A percentile compares a stretch with the other conserved stretches of the same genome.
These are phyloP conservation scores for Diadema setosum DNA, from an alignment of 35 echinoderm and acorn worm species.

Conservation along the genomic window DNA sequence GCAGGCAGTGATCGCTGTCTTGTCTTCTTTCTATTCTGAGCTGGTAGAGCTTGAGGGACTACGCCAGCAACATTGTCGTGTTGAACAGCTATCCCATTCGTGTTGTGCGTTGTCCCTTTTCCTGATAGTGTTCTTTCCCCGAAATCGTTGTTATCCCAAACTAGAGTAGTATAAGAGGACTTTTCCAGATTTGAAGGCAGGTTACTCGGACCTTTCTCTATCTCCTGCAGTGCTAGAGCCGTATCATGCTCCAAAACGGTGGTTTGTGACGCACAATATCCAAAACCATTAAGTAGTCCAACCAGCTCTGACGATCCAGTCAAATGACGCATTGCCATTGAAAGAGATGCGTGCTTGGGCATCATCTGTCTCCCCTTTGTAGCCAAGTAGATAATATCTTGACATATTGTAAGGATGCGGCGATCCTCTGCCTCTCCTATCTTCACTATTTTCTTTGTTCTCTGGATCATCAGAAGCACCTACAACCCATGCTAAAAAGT, in stretches of 20 bases:
- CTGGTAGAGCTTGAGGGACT: not conserved
- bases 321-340: slow-evolving; percentile 69
- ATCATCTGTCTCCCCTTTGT: slow-evolving; percentile 31
- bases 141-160: slow-evolving; percentile 83
- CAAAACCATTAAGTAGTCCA: slow-evolving; percentile 71
- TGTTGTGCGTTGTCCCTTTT: slow-evolving; percentile 44
- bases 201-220: not conserved
- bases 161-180: slow-evolving; percentile 40
- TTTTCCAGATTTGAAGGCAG: slow-evolving; percentile 18
- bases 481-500: slow-evolving; percentile 58
- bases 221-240: slow-evolving; percentile 39
- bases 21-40: not conserved
- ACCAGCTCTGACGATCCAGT: slow-evolving; percentile 52
- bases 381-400: slow-evolving; percentile 48
- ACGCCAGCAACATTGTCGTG: not conserved
- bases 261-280: slow-evolving; percentile 36
- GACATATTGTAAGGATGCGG: slow-evolving; percentile 18
- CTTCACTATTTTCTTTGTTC: not conserved
- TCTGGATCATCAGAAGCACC: not conserved
- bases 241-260: slow-evolving; percentile 62
- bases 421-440: not conserved
- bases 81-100: slow-evolving; percentile 58
- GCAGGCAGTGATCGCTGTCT: slow-evolving; percentile 3
- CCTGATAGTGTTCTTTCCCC: slow-evolving; percentile 60
- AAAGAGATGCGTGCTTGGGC: slow-evolving; percentile 59